phyloP scores from a whole-genome alignment of 2,113 vertebrate genomes.

The Oreochromis niloticus region DNA sequence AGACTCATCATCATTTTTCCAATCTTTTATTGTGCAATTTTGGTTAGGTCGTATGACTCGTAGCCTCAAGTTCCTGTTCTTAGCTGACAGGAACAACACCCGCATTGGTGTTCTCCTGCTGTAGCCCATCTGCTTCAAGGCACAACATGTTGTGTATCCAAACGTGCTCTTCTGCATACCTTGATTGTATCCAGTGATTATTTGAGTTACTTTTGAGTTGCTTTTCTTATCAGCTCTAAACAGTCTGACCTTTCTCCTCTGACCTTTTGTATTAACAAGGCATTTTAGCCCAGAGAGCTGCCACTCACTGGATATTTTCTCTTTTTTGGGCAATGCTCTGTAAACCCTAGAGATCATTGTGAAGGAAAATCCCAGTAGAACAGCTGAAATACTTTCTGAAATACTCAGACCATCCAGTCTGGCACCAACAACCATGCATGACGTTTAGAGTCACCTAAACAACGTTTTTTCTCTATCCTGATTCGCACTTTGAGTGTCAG shows the following conservation, averaged over 20 bases:
- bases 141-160: neutral
- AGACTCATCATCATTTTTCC: neutral
- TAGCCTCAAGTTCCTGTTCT: neutral
- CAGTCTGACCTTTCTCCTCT: neutral
- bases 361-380: neutral
- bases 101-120: neutral
- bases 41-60: neutral
- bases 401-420: neutral
- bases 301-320: neutral
- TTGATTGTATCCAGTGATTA: neutral
- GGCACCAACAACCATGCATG: neutral
- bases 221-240: neutral
- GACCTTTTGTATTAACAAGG: neutral
- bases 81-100: neutral
- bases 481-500: neutral
- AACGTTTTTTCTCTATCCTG: neutral
- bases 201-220: neutral
- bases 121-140: neutral
- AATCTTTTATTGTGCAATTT: neutral
- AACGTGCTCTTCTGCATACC: neutral
- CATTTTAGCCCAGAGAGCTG: neutral
- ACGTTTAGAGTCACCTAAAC: rapidly evolving
- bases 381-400: neutral
- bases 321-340: neutral
- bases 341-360: neutral